Base-by-base conservation (phyloP, 2,888 invertebrate species). In the Dione vanillae region DNA sequence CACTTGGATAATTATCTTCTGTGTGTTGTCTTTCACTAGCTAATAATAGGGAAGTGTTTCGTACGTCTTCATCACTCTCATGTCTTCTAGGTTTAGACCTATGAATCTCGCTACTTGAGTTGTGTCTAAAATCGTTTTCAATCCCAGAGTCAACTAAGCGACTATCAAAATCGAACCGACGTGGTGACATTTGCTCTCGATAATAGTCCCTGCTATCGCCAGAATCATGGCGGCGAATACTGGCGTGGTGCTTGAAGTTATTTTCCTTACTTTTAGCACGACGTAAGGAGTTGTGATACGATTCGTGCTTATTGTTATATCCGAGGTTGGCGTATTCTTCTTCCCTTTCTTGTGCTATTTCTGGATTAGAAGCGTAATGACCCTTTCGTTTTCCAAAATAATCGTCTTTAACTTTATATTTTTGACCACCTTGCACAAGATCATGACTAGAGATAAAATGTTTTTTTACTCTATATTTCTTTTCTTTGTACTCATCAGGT, bases 131-230 rank as follows among this genome's bases (percentile, higher is more conserved):
- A 84, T 97, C 97, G 77, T 97, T 96, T 81, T 97, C 97, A 75
- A 97, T 97, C 0, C 97, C 97, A 0, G 97, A 97, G 88, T 97
- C 97, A 2, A 95, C 96, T 65, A 96, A 90, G 67, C 95, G 94
- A 79, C 95, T 96, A 77, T 95, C 95, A 72, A 91, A 91, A 58
- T 94, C 94, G 67, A 87, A 89, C 70, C 93, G 83, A 65, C 91
- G 88, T 1, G 93, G 93, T 10, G 93, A 91, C 74, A 84, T 85
- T 68, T 91, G 87, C 67, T 90, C 89, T 35, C 90, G 78, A 71
- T 93, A 92, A 70, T 92, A 90, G 73, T 93, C 91, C 11, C 92
- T 81, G 83, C 95, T 89, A 83, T 95, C 89, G 78, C 95, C 87
- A 59, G 92, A 91, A 77, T 89, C 89, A 74, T 92, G 88, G 75